These are phyloP conservation scores for Hydraecia micacea DNA, from an alignment of 2,888 invertebrate genomes.

Conservation along the genomic window DNA sequence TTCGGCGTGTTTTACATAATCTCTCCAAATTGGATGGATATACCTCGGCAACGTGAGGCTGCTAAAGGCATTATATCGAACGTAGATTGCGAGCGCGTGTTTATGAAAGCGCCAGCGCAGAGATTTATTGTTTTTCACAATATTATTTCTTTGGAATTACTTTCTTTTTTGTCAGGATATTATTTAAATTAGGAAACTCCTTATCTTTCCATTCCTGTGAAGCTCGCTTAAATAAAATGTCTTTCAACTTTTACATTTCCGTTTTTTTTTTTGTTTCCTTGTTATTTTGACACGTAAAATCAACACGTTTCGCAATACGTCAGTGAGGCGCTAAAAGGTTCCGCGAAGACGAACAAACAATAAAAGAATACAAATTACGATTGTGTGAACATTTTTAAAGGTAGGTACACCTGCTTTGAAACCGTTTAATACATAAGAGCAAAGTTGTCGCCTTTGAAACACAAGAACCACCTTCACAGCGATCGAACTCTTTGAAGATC, in stretches of 20 bases:
- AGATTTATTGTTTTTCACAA: slow-evolving; percentile 64
- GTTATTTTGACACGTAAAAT: slow-evolving; percentile 37
- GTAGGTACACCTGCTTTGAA: slow-evolving; percentile 43
- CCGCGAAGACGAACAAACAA: slow-evolving; percentile 25
- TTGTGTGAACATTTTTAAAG: slow-evolving; percentile 51
- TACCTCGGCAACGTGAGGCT: slow-evolving; percentile 65
- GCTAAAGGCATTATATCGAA: slow-evolving; percentile 64
- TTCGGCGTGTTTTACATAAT: slow-evolving; percentile 82
- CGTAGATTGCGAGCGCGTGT: slow-evolving; percentile 60
- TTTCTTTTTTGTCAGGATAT: slow-evolving; percentile 36
- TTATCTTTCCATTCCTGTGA: slow-evolving; percentile 4
- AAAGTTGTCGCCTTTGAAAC: slow-evolving; percentile 63
- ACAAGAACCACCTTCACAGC: slow-evolving; percentile 45
- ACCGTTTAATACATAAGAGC: slow-evolving; percentile 51
- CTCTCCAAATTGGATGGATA: slow-evolving; percentile 81
- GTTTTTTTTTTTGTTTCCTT: slow-evolving; percentile 22
- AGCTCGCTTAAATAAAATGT: neutral
- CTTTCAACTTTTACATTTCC: slow-evolving; percentile 16
- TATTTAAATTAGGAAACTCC: slow-evolving; percentile 51
- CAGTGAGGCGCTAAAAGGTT: slow-evolving; percentile 24
- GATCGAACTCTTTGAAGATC: slow-evolving; percentile 59
- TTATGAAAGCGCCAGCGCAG: slow-evolving; percentile 56
- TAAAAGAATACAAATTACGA: slow-evolving; percentile 46
- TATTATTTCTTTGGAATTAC: slow-evolving; percentile 44
- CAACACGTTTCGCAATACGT: slow-evolving; percentile 27